Conservation (phyloP, 2,113 vertebrate genomes). For the Peromyscus californicus region DNA sequence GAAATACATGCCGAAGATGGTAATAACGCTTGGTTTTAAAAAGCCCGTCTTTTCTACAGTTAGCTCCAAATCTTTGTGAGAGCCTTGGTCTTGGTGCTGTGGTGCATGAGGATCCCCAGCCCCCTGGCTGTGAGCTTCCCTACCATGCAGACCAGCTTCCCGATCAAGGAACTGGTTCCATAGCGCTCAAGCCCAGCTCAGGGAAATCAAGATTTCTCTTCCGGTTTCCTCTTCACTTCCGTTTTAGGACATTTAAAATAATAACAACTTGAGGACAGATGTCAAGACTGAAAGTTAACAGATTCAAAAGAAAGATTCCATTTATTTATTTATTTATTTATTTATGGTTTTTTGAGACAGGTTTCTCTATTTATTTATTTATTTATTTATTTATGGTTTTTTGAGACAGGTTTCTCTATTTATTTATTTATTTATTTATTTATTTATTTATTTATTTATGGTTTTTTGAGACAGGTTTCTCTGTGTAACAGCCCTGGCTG, state of each 20-base stretch:
- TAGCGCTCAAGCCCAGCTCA: background rate
- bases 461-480: too few species aligned
- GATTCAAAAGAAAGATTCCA: constrained; percentile 1
- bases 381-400: too few species aligned
- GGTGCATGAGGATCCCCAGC: background rate
- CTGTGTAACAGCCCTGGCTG: too few species aligned
- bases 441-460: too few species aligned
- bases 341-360: too few species aligned
- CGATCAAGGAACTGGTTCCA: background rate
- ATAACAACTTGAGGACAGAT: constrained; percentile 19
- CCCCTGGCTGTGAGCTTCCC: background rate
- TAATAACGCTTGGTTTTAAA: background rate
- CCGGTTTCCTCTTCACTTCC: background rate
- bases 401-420: too few species aligned
- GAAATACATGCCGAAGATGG: constrained; percentile 55
- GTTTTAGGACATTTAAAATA: background rate
- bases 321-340: too few species aligned
- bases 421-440: too few species aligned
- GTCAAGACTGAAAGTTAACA: constrained; percentile 29
- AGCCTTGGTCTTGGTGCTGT: background rate
- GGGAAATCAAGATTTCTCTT: background rate
- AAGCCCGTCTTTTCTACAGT: background rate
- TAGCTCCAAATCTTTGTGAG: background rate
- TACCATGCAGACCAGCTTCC: background rate
- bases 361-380: too few species aligned